Percentiles rank a stretch among this genome's conserved stretches.
Evolutionary conservation across 2,888 invertebrate species (phyloP).

Genomic region (Drosophila falleni): DNA sequence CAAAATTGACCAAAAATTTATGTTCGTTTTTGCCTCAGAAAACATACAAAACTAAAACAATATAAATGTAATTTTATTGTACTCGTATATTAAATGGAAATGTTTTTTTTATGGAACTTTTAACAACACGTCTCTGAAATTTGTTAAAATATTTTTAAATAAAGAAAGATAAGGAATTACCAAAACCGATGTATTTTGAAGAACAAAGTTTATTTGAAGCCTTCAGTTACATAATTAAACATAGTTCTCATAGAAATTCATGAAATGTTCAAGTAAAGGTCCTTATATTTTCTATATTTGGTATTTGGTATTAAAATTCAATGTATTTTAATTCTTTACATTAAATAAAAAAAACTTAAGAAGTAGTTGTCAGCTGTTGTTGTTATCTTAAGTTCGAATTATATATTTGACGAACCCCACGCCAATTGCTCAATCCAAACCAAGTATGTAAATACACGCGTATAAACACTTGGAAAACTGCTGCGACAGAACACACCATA

Average conservation of each 20-base stretch:
- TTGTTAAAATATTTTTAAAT: constrained; percentile 3
- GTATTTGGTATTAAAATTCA: constrained; percentile 2
- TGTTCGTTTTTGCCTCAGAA: constrained; percentile 52
- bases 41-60: constrained; percentile 11
- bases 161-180: background rate
- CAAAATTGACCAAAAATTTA: constrained; percentile 65
- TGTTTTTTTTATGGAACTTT: constrained; percentile 27
- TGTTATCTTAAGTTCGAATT: background rate
- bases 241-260: background rate
- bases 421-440: constrained; percentile 84
- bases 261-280: background rate
- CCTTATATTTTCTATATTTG: constrained; percentile 8
- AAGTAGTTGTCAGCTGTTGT: background rate
- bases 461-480: constrained; percentile 83
- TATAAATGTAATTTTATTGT: constrained; percentile 38
- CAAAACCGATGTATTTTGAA: background rate
- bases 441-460: constrained; percentile 77
- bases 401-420: constrained; percentile 56
- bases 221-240: background rate
- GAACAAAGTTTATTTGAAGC: background rate
- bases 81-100: constrained; percentile 54
- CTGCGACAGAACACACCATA: constrained; percentile 83
- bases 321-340: background rate
- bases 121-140: background rate
- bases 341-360: background rate